Evolutionary conservation across 2,797 vertebrate genomes (phyloP).

Genomic region (Enteromius paludinosus): DNA sequence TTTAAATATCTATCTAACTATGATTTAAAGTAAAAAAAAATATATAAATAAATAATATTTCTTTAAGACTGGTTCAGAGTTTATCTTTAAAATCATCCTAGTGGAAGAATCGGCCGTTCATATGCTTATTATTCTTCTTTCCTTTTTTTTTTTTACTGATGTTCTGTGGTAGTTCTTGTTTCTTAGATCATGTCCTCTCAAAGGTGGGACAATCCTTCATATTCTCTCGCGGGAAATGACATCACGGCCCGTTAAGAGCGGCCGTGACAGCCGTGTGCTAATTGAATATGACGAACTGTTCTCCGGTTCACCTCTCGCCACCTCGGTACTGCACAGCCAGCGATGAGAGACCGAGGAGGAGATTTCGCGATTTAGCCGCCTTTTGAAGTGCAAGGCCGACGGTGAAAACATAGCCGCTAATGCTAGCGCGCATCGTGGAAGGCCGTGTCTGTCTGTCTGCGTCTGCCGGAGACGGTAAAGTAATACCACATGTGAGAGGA

Average conservation of each 20-base stretch:
- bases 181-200: constrained; percentile 2
- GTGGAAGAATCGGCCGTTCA: not conserved
- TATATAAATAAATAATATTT: not conserved
- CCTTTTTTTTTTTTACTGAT: not conserved
- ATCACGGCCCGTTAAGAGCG: constrained; percentile 61
- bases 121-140: not conserved
- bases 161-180: not conserved
- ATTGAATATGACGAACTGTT: constrained; percentile 83
- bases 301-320: constrained; percentile 72
- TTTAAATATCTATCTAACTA: not conserved
- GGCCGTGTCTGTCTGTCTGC: constrained; percentile 50
- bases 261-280: constrained; percentile 79
- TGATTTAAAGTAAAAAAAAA: not conserved
- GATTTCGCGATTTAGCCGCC: constrained; percentile 31
- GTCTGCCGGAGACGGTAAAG: constrained; percentile 67
- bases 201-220: constrained; percentile 37
- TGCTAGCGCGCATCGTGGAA: constrained; percentile 51
- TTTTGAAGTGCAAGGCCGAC: constrained; percentile 60
- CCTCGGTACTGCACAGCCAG: constrained; percentile 61
- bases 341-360: constrained; percentile 70
- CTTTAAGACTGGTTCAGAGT: not conserved
- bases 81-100: not conserved
- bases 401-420: constrained; percentile 58
- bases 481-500: constrained; percentile 78
- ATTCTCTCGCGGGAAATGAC: constrained; percentile 45